Evolutionary conservation across 2,113 vertebrate genomes (phyloP), one percentile per base, ranked within the genome.

Genomic region (Chrysemys picta): DNA sequence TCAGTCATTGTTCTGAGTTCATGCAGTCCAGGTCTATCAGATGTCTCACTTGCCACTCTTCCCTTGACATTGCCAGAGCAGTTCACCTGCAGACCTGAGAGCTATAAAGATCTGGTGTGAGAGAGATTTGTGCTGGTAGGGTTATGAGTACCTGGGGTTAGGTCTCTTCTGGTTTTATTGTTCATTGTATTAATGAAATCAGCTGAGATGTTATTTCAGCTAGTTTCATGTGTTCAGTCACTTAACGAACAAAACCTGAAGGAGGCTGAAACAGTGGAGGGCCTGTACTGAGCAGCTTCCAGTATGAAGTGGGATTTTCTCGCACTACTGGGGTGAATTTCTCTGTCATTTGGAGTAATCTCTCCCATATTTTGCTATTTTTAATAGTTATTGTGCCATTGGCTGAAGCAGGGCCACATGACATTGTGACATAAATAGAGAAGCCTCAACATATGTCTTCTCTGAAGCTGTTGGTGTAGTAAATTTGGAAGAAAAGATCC

Each of bases 231-330:
- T 56, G 53, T 25, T 82, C 24, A 31, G 14, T 29, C 91, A 11
- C 80, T 97, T 95, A 35, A 80, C 50, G 62, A 86, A 29, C 52
- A 89, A 86, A 93, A 91, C 22, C 47, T 53, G 50, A 93, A 87
- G 42, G 35, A 52, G 4, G 54, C n/a, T 82, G 31, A 89, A 88
- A 69, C 52, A 42, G 13, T 38, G 5, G 35, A 29, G 42, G 35
- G 5, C 27, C 89, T 84, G 9, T 80, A 80, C 24, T 80, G 35
- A 93, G 24, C 24, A 54, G 0, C 27, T 8, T 84, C 31, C 10
- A 91, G 9, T 25, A 84, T 6, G 84, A 84, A 86, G 27, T 38
- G 2, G 2, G 19, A 83, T 87, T 94, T 96, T 96, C 4, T 6
- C 49, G 62, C 79, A 75, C 81, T 5, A 31, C 1, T 53, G 4